Base-by-base conservation (phyloP, 1,140 invertebrate genomes). In the Pseudomyrmex sp. region DNA sequence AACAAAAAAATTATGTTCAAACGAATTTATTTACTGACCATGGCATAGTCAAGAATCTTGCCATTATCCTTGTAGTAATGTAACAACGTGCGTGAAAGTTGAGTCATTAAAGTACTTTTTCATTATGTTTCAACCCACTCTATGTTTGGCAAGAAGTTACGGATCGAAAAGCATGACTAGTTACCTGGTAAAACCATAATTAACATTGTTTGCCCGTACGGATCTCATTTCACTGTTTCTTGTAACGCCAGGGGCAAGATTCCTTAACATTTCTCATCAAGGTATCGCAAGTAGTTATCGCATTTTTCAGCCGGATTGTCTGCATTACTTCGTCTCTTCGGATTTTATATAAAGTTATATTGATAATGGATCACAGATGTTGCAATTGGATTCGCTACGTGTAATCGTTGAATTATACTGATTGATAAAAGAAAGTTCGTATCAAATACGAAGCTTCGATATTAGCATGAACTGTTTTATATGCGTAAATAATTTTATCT, bases 101-200 rank as follows among this genome's bases (percentile, higher is more conserved):
- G 18, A 15, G 48, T 73, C 58, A 83, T 87, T 86, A 87, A 84
- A 58, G 23, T 20, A 68, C 59, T 77, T 65, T 86, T 87, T 84
- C 73, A 58, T 35, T 62, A 79, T 23, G 58, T 46, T 66, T 46
- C 48, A 62, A 46, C 7, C n/a, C 13, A 18, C 35, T 15, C n/a
- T 26, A 44, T 1, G 50, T 48, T 61, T 59, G 79, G n/a, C 54
- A 68, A 83, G 48, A 59, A 10, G 15, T 84, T 69, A 35, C 44
- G 13, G 52, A 20, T 52, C 46, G 13, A 80, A 61, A 72, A 80
- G 44, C 66, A 12, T 59, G 44, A 80, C 44, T 70, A 72, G 18
- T 59, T 80, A 61, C 59, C 10, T 3, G 15, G 44, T 66, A 35
- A 35, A 70, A 70, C 44, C 54, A n/a, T 48, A 20, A 20, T 23